Percentiles rank a stretch among this genome's conserved stretches.
Evolutionary conservation across 2,113 vertebrate species (phyloP).

Genomic region (Setophaga coronata): DNA sequence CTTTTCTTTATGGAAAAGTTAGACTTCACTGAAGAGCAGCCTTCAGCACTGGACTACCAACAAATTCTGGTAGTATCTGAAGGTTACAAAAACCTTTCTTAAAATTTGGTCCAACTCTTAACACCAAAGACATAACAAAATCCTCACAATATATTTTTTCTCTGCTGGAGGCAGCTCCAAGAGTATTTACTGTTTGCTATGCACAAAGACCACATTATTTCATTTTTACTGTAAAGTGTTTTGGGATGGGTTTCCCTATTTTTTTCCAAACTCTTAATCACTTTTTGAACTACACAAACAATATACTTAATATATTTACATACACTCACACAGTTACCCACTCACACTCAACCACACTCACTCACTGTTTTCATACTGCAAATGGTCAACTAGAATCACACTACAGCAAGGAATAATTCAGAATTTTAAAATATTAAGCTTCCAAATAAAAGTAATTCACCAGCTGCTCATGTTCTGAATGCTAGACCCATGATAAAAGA

Average conservation of each 20-base stretch:
- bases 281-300: not conserved
- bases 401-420: not conserved
- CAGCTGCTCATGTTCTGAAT: not conserved
- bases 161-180: not conserved
- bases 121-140: not conserved
- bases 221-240: not conserved
- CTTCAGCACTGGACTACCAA: not conserved
- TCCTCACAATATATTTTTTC: not conserved
- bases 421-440: not conserved
- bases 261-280: not conserved
- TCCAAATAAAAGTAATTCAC: not conserved
- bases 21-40: not conserved
- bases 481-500: not conserved
- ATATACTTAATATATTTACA: not conserved
- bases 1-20: not conserved
- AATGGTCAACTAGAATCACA: not conserved
- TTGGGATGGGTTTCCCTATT: not conserved
- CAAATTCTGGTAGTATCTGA: not conserved
- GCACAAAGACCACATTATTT: rapidly evolving
- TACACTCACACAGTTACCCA: not conserved
- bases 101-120: not conserved
- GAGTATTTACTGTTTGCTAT: not conserved
- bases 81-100: not conserved
- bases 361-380: not conserved
- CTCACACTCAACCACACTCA: not conserved